Evolutionary conservation across 2,888 invertebrate genomes (phyloP), one percentile per base, ranked within the genome.

Genomic region (Drosophila crucigera): DNA sequence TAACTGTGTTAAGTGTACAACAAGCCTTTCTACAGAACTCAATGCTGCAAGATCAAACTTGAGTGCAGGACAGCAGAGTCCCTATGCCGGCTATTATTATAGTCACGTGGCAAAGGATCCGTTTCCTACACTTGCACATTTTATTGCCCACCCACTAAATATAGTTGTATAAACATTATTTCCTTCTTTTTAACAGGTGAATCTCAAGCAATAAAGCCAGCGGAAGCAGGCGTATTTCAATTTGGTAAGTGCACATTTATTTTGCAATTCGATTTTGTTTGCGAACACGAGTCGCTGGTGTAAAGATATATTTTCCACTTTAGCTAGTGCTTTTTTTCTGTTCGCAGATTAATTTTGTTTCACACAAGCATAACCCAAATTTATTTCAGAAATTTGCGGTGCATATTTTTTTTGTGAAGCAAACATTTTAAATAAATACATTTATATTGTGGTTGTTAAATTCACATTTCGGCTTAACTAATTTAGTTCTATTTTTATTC

Each of bases 311-410:
- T 62, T 54, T 3, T 55, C 82, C 58, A 90, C 89, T 92, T 91
- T 91, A 83, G 78, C 90, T 84, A 92, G 92, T 92, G 93, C 93
- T 93, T 92, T 83, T 90, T 87, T 76, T 75, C 61, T 89, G 89
- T 87, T 93, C 93, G 91, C 54, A 92, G 89, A 92, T 28, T 25
- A 91, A 92, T 68, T 52, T 72, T 73, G 54, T 78, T 84, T 90
- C 81, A 78, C 86, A 69, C 92, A 92, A 93, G 93, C 92, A 93
- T 86, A 92, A 92, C 92, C 91, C 91, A 92, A 91, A 83, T 83
- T 82, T 70, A n/a, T 52, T 28, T 35, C 58, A 66, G 53, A 78
- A 61, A 82, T 91, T 92, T 93, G 92, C 91, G 91, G 93, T 89
- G 92, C 92, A 91, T 92, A 92, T 91, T 88, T 74, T 78, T 67